Conservation (phyloP, 2,888 invertebrate genomes). For the Lasioglossum villosulum region DNA sequence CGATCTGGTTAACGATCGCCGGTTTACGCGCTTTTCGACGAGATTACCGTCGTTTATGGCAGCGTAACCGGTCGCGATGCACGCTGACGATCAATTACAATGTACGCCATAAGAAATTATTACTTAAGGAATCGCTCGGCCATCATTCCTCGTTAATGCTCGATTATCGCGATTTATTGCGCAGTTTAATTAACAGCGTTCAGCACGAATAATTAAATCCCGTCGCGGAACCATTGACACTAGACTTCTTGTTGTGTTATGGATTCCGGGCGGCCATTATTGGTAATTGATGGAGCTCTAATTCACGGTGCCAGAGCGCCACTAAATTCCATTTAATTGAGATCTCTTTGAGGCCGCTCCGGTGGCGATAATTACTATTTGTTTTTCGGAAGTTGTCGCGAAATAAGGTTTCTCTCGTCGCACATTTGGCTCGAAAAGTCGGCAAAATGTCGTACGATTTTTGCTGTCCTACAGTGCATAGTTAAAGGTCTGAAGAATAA, state of each 20-base stretch:
- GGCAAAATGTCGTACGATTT: too few species aligned
- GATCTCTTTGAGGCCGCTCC: not conserved
- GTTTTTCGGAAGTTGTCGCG: not conserved
- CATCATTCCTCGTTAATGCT: conserved; percentile 22
- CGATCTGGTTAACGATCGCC: conserved; percentile 47
- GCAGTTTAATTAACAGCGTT: conserved; percentile 48
- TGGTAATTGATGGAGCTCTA: not conserved
- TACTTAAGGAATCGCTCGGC: conserved; percentile 37
- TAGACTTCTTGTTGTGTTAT: not conserved
- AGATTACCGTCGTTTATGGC: conserved; percentile 55
- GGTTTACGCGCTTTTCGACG: conserved; percentile 45
- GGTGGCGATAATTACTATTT: not conserved
- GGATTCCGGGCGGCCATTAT: not conserved
- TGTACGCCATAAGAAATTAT: conserved; percentile 50
- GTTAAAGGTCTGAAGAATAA: too few species aligned
- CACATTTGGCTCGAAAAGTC: too few species aligned
- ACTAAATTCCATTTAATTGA: not conserved
- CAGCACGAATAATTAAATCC: conserved; percentile 33
- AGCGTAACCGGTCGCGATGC: conserved; percentile 46
- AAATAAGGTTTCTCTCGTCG: not conserved
- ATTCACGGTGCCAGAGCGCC: not conserved
- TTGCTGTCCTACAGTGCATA: too few species aligned
- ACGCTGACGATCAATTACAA: conserved; percentile 54
- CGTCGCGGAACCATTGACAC: not conserved
- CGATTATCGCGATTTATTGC: conserved; percentile 39